Percentiles rank a stretch among this genome's conserved stretches.
These are phyloP conservation scores for Iphiclides podalirius DNA, from an alignment of 2,888 invertebrate species.

Conservation along the genomic window DNA sequence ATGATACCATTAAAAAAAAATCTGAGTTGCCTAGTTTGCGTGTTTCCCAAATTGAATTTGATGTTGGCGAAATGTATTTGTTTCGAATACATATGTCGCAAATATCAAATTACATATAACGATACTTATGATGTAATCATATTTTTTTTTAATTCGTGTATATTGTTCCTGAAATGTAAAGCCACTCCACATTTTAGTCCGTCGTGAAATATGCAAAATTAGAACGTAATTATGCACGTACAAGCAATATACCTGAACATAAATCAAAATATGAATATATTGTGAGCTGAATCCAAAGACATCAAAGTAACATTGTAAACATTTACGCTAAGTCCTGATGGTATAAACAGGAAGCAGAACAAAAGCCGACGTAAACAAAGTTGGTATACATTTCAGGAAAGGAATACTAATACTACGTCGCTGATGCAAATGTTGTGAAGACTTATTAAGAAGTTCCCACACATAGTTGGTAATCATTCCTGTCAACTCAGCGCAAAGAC, in stretches of 20 bases:
- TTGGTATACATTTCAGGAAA: constrained; percentile 31
- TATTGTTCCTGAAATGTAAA: too few relatives aligned
- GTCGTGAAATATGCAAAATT: too few relatives aligned
- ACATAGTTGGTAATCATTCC: constrained; percentile 64
- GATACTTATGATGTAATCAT: too few relatives aligned
- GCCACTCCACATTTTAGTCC: too few relatives aligned
- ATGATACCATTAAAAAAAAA: too few relatives aligned
- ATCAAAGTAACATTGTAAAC: constrained; percentile 8
- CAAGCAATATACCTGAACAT: constrained; percentile 1
- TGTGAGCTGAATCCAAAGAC: constrained; percentile 4
- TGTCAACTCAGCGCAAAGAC: constrained; percentile 56
- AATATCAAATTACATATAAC: too few relatives aligned
- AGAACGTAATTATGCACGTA: not conserved
- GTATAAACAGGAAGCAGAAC: constrained; percentile 24
- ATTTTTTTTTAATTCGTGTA: too few relatives aligned
- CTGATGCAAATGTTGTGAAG: constrained; percentile 69
- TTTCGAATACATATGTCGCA: too few relatives aligned
- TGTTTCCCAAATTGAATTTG: too few relatives aligned
- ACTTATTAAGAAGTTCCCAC: constrained; percentile 72
- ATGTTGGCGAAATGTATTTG: too few relatives aligned
- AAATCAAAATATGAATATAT: constrained; percentile 7
- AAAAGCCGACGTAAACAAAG: constrained; percentile 21
- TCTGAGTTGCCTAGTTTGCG: too few relatives aligned
- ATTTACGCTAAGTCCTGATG: constrained; percentile 21
- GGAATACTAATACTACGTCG: constrained; percentile 29